Conservation (phyloP, 2,113 vertebrate genomes). For the Microcebus ravelobensis region DNA sequence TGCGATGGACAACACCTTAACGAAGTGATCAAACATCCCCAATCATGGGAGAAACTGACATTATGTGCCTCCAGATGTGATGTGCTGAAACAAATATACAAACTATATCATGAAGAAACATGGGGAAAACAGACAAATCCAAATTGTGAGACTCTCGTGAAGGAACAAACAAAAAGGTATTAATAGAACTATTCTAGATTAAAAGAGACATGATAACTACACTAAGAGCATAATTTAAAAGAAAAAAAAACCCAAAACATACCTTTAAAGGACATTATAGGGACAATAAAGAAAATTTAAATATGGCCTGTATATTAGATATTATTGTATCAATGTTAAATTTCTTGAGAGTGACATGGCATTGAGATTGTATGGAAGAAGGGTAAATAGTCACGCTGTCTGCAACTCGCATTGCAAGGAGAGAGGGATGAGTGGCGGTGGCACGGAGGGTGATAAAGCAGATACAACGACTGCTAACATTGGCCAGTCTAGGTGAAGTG, state of each 20-base stretch:
- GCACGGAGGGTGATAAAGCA: not conserved
- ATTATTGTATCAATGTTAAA: not conserved
- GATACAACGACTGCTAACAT: not conserved
- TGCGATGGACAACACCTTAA: not conserved
- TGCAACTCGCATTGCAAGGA: not conserved
- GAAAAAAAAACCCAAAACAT: not conserved
- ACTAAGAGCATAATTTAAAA: not conserved
- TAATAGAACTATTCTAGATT: not conserved
- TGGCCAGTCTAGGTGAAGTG: not conserved
- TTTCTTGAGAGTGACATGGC: not conserved
- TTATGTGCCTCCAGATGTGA: not conserved
- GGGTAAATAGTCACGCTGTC: not conserved
- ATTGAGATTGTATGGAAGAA: not conserved
- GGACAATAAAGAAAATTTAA: not conserved
- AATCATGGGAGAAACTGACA: not conserved
- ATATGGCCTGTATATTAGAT: not conserved
- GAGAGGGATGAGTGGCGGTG: not conserved
- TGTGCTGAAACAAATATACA: not conserved
- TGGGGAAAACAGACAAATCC: not conserved
- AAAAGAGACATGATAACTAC: not conserved
- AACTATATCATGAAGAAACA: not conserved
- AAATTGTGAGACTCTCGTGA: not conserved
- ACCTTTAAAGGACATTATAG: not conserved
- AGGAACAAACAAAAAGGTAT: not conserved
- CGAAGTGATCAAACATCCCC: not conserved